These are phyloP conservation scores for Xenopus laevis DNA, from an alignment of 2,113 vertebrate genomes.

Conservation along the genomic window DNA sequence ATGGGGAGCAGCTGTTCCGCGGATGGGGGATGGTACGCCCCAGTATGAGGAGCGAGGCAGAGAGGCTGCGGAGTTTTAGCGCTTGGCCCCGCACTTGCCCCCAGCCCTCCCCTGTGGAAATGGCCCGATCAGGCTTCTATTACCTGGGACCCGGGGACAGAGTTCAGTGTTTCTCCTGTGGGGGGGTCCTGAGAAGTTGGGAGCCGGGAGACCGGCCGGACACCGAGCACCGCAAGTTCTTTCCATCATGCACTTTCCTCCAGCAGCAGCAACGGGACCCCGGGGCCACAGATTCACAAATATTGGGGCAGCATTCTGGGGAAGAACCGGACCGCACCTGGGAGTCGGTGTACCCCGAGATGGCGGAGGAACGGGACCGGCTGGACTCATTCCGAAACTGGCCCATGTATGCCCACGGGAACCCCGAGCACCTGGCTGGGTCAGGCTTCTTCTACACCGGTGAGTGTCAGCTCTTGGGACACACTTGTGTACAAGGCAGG, in stretches of 20 bases:
- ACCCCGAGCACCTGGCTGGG: constrained; percentile 68
- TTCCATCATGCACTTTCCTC: constrained; percentile 62
- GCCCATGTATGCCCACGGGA: constrained; percentile 60
- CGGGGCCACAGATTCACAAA: constrained; percentile 59
- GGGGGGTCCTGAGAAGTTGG: constrained; percentile 67
- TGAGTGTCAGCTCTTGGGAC: constrained; percentile 44
- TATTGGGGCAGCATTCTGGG: constrained; percentile 77
- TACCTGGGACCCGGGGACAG: constrained; percentile 66
- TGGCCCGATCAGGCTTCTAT: constrained; percentile 68
- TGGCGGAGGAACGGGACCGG: constrained; percentile 72
- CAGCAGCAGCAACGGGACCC: constrained; percentile 57
- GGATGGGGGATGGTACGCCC: background rate
- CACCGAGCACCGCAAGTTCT: constrained; percentile 62
- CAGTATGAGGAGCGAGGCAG: constrained; percentile 50
- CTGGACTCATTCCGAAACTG: constrained; percentile 77
- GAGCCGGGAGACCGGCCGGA: constrained; percentile 53
- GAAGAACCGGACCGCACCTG: constrained; percentile 54
- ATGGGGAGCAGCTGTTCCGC: background rate
- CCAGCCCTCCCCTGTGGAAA: constrained; percentile 51
- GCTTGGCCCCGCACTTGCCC: constrained; percentile 50
- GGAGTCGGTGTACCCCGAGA: constrained; percentile 71
- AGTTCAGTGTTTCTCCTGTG: constrained; percentile 73
- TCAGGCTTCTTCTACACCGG: constrained; percentile 92
- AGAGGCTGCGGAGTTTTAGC: constrained; percentile 62
- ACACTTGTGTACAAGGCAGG: too few species aligned